Evolutionary conservation across 2,113 vertebrate species (phyloP), one percentile per base, ranked within the genome.

Genomic region (Toxotes jaculatrix): DNA sequence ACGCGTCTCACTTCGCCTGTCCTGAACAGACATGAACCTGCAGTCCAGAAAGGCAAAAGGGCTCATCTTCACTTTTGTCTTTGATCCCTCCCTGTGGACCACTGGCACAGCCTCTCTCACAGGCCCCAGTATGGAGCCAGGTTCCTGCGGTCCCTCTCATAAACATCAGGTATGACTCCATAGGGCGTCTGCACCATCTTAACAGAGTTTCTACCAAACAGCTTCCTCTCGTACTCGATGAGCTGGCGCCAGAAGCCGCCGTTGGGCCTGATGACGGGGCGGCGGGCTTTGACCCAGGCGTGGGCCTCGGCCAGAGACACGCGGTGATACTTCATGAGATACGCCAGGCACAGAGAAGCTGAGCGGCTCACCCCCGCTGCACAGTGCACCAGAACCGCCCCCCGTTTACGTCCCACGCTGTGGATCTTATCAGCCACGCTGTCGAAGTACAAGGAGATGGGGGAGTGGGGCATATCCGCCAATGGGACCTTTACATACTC

Each of bases 171-270:
- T 88, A 99, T 93, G 84, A 98, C 88, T 86, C 98, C 98, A 3
- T 98, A 98, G 7, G 97, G 97, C 0, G 98, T 98, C 95, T 98
- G 97, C 89, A 99, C 96, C 97, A 99, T 98, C 95, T 98, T 98
- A 53, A 99, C 98, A 45, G 97, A 96, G 57, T 96, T 97, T 91
- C 97, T 97, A 76, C 98, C 98, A 13, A 97, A 99, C 78, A 99
- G 96, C 95, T 98, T 98, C 91, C 97, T 96, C 91, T 99, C 98
- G 4, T 99, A 99, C 83, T 98, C 97, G 82, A 99, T 98, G 79
- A 99, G 97, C 90, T 99, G 98, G 85, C 96, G 94, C 98, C 98
- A 99, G 96, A 99, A 99, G 84, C 98, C 98, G 3, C 97, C 96
- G 2, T 99, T 99, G 90, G 98, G 98, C 85, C 97, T 93, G 66